phyloP scores from a whole-genome alignment of 2,797 vertebrate species.

The Pteropus rufus region DNA sequence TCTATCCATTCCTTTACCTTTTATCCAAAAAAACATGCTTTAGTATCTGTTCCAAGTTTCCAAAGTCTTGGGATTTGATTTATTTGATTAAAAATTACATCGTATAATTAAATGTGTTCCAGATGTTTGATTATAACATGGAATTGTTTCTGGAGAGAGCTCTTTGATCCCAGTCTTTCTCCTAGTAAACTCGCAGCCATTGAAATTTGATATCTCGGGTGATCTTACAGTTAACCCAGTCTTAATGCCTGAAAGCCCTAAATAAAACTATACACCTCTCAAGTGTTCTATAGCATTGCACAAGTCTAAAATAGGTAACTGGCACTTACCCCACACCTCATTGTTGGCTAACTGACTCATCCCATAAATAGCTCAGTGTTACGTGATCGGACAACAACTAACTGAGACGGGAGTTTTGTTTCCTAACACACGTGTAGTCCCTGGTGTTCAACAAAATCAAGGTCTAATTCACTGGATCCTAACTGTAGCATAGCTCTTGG shows the following conservation, averaged over 20 bases:
- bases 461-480: not conserved
- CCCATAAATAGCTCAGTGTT: conserved; percentile 70
- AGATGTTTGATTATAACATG: not conserved
- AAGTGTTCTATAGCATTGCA: conserved; percentile 47
- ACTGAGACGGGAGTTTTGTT: conserved; percentile 38
- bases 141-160: not conserved
- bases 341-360: conserved; percentile 34
- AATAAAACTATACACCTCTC: not conserved
- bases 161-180: not conserved
- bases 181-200: not conserved
- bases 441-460: conserved; percentile 15
- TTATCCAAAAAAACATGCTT: not conserved
- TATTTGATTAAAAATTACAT: not conserved
- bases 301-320: conserved; percentile 63
- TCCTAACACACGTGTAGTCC: conserved; percentile 4
- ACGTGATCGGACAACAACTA: not conserved
- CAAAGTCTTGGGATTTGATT: not conserved
- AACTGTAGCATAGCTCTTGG: not conserved
- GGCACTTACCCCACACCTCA: conserved; percentile 7
- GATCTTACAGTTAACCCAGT: not conserved
- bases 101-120: not conserved
- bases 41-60: conserved; percentile 15
- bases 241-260: not conserved
- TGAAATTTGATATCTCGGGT: not conserved
- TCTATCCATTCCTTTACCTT: not conserved